These are phyloP conservation scores for Perca schrenkii DNA, from an alignment of 2,113 vertebrate genomes.

Conservation along the genomic window DNA sequence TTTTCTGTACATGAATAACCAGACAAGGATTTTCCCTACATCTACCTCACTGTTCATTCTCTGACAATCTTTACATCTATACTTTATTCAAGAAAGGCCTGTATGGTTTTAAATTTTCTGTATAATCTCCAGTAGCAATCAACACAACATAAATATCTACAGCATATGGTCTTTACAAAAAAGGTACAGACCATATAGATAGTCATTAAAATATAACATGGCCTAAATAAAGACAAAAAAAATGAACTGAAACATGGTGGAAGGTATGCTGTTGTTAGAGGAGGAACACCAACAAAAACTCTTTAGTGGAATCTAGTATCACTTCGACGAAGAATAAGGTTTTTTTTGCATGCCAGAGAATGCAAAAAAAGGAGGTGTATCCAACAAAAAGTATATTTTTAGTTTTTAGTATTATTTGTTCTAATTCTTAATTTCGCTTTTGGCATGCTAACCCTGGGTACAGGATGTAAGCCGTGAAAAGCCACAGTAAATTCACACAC, in stretches of 20 bases:
- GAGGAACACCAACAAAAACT: neutral
- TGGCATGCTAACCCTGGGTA: neutral
- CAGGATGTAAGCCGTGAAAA: conserved; percentile 4
- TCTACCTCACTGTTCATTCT: neutral
- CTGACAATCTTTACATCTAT: neutral
- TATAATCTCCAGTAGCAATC: neutral
- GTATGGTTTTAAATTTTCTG: neutral
- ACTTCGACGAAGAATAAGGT: neutral
- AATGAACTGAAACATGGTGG: neutral
- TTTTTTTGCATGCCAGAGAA: neutral
- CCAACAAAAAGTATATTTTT: neutral
- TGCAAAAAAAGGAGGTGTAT: too few species aligned
- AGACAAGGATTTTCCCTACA: neutral
- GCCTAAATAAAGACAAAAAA: too few species aligned
- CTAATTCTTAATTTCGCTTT: neutral
- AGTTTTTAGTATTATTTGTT: neutral
- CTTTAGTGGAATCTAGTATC: neutral
- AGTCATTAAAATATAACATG: too few species aligned
- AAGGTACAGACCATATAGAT: too few species aligned
- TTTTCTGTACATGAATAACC: neutral
- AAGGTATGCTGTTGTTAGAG: neutral
- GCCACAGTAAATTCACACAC: neutral
- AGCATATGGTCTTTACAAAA: too few species aligned
- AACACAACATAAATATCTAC: too few species aligned
- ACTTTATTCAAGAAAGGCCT: neutral